These are phyloP conservation scores for Nephrotoma flavescens DNA, from an alignment of 2,888 invertebrate species.

Conservation along the genomic window DNA sequence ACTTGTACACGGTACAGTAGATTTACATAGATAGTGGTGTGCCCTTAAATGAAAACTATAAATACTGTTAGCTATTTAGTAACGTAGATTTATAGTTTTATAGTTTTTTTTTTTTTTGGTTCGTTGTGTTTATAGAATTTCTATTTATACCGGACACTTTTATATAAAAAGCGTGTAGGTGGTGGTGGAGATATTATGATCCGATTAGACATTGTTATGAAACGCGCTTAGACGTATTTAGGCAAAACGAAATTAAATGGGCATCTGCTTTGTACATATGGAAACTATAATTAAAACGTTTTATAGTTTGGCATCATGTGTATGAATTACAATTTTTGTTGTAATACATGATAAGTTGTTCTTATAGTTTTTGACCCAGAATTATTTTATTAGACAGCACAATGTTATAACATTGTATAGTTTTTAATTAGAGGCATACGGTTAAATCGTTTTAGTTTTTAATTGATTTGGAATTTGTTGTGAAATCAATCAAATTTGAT, in stretches of 20 bases:
- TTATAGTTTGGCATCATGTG: background rate
- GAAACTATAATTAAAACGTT: background rate
- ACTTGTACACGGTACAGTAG: background rate
- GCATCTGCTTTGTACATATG: background rate
- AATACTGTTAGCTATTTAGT: background rate
- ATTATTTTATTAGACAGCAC: background rate
- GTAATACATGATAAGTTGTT: background rate
- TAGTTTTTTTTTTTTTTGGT: background rate
- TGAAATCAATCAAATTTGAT: background rate
- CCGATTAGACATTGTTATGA: background rate
- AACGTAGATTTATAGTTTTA: background rate
- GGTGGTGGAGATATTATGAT: background rate
- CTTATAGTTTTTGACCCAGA: background rate
- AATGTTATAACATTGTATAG: background rate
- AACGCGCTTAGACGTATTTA: background rate
- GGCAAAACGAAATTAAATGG: background rate
- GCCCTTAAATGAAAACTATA: background rate
- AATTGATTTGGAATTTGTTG: background rate
- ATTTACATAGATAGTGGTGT: background rate
- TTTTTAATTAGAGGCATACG: background rate
- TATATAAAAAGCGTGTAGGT: background rate
- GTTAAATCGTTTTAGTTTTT: background rate
- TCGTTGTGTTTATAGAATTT: background rate
- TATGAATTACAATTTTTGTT: background rate
- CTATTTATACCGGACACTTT: background rate